Conservation (phyloP, 2,113 vertebrate species). For the Pteronura brasiliensis region DNA sequence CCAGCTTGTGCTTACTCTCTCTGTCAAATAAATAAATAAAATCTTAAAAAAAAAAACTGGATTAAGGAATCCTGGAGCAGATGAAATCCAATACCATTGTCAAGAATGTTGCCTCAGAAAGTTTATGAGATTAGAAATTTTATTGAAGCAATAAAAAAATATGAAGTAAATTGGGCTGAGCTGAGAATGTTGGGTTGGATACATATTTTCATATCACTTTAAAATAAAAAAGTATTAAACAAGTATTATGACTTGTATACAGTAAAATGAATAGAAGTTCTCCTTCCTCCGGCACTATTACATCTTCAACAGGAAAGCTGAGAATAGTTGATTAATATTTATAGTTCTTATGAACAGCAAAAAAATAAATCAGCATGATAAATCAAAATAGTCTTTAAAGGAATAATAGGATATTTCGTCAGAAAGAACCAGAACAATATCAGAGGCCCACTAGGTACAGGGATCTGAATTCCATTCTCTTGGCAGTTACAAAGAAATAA, state of each 20-base stretch:
- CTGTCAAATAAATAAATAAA: too few species aligned
- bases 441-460: not conserved
- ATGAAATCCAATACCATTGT: not conserved
- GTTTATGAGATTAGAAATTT: not conserved
- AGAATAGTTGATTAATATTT: conserved; percentile 17
- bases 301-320: not conserved
- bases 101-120: not conserved
- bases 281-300: not conserved
- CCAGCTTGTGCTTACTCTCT: too few species aligned
- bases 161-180: not conserved
- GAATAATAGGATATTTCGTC: not conserved
- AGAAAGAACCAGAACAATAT: not conserved
- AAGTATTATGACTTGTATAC: not conserved
- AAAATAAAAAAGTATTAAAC: too few species aligned
- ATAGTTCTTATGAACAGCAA: not conserved
- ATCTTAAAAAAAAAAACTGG: not conserved
- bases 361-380: not conserved
- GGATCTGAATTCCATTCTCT: not conserved
- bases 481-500: not conserved
- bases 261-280: not conserved
- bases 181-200: not conserved
- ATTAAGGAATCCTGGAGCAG: not conserved
- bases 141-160: not conserved
- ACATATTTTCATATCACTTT: conserved; percentile 30
- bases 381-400: not conserved